phyloP scores from a whole-genome alignment of 2,888 invertebrate species.

The Cheilosia vernalis region DNA sequence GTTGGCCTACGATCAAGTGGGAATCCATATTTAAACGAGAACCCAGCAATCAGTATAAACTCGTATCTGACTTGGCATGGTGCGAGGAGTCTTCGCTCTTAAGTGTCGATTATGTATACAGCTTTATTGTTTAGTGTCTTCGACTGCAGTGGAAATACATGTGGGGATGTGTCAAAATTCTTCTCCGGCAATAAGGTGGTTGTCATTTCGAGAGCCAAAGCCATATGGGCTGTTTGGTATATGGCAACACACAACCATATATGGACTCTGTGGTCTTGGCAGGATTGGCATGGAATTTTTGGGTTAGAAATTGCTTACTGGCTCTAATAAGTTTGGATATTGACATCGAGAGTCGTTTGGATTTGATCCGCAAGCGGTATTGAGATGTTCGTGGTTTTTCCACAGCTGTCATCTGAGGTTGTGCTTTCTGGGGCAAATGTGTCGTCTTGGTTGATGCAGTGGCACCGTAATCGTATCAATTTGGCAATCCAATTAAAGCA shows the following conservation, averaged over 20 bases:
- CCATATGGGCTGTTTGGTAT: not conserved
- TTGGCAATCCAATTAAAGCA: too few relatives aligned
- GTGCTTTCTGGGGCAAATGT: too few relatives aligned
- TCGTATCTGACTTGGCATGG: not conserved
- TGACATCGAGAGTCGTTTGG: slow-evolving; percentile 10
- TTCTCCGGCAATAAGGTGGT: slow-evolving; percentile 36
- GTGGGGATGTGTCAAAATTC: slow-evolving; percentile 33
- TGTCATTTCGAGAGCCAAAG: slow-evolving; percentile 20
- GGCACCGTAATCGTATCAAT: too few relatives aligned
- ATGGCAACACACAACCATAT: not conserved
- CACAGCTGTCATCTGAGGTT: not conserved
- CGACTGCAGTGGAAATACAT: slow-evolving; percentile 39
- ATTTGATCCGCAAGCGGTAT: not conserved
- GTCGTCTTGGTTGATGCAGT: too few relatives aligned
- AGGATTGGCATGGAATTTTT: slow-evolving; percentile 1
- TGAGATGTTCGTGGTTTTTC: slow-evolving; percentile 3
- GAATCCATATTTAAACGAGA: slow-evolving; percentile 65
- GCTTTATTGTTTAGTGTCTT: slow-evolving; percentile 49
- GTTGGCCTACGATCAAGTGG: slow-evolving; percentile 62
- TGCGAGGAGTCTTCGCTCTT: slow-evolving; percentile 3
- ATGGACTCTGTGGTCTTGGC: slow-evolving; percentile 12
- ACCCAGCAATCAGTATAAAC: slow-evolving; percentile 30
- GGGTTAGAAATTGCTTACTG: slow-evolving; percentile 2
- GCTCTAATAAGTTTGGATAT: slow-evolving; percentile 13
- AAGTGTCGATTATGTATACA: slow-evolving; percentile 61